A percentile compares a stretch with the other conserved stretches of the same genome.
Conservation (phyloP, 2,797 vertebrate genomes). For the Triplophysa bombifrons region DNA sequence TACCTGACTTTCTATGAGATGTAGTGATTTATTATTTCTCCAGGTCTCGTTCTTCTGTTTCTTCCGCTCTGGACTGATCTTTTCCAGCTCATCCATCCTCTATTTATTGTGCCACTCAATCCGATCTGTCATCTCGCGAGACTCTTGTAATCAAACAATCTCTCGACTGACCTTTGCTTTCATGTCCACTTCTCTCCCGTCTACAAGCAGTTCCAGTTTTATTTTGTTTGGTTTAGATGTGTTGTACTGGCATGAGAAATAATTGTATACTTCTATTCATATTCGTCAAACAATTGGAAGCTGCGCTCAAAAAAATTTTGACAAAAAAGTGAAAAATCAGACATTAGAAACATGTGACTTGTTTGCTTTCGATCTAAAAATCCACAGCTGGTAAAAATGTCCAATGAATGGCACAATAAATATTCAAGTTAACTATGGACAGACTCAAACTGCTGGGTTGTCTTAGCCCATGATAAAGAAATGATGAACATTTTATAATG, state of each 20-base stretch:
- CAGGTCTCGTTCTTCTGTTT: background rate
- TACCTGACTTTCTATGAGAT: constrained; percentile 11
- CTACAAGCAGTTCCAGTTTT: constrained; percentile 29
- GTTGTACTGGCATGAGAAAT: background rate
- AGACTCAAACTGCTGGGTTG: too few species aligned
- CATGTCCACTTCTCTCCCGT: constrained; percentile 43
- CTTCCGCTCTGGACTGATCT: constrained; percentile 14
- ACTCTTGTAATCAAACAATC: constrained; percentile 34
- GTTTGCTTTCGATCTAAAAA: too few species aligned
- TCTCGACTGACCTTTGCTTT: constrained; percentile 34
- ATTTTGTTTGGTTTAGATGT: background rate
- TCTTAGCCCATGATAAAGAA: too few species aligned
- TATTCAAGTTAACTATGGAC: too few species aligned
- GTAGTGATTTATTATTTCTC: constrained; percentile 5
- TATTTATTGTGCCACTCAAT: constrained; percentile 43
- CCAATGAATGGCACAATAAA: too few species aligned
- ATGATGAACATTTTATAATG: too few species aligned
- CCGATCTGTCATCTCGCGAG: background rate
- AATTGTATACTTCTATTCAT: background rate
- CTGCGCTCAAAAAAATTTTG: background rate
- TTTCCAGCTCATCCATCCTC: constrained; percentile 25
- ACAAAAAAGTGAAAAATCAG: background rate
- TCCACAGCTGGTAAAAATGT: too few species aligned
- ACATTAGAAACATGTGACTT: too few species aligned
- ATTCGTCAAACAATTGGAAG: background rate